Evolutionary conservation across 2,888 invertebrate species (phyloP).

Genomic region (Trichogramma evanescens): DNA sequence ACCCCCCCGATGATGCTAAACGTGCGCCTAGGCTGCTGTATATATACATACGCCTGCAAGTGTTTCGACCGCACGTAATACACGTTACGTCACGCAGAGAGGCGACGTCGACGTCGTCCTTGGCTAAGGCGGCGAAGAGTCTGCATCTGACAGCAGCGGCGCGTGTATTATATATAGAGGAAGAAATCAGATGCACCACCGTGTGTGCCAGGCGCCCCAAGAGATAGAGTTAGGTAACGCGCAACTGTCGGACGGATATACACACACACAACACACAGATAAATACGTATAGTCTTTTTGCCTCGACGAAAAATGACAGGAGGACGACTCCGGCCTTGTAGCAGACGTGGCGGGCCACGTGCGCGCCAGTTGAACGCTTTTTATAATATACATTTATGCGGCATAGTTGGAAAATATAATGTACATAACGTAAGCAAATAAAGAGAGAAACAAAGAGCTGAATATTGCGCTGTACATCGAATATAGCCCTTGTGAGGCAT

Average conservation of each 20-base stretch:
- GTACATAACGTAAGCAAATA: too few relatives aligned
- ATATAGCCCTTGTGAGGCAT: too few relatives aligned
- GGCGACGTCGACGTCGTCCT: background rate
- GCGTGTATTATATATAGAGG: constrained; percentile 35
- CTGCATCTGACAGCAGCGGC: constrained; percentile 39
- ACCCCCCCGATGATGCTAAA: background rate
- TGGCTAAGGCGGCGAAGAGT: constrained; percentile 10
- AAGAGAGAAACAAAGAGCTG: too few relatives aligned
- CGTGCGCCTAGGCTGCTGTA: too few relatives aligned
- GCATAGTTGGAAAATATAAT: too few relatives aligned
- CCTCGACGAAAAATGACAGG: constrained; percentile 7
- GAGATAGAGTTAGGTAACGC: constrained; percentile 25
- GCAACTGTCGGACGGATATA: constrained; percentile 13
- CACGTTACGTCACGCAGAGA: constrained; percentile 36
- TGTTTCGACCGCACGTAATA: constrained; percentile 38
- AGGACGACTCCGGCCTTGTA: background rate
- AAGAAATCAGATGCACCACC: constrained; percentile 37
- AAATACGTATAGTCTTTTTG: constrained; percentile 7
- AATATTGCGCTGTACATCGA: too few relatives aligned
- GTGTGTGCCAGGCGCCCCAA: constrained; percentile 26
- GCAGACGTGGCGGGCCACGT: background rate
- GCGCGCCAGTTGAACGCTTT: background rate
- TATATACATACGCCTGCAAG: background rate
- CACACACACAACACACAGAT: too few relatives aligned
- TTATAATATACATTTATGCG: too few relatives aligned